Percentiles rank a stretch among this genome's conserved stretches.
Evolutionary conservation across 2,797 vertebrate genomes (phyloP).

Genomic region (Oreortyx pictus): DNA sequence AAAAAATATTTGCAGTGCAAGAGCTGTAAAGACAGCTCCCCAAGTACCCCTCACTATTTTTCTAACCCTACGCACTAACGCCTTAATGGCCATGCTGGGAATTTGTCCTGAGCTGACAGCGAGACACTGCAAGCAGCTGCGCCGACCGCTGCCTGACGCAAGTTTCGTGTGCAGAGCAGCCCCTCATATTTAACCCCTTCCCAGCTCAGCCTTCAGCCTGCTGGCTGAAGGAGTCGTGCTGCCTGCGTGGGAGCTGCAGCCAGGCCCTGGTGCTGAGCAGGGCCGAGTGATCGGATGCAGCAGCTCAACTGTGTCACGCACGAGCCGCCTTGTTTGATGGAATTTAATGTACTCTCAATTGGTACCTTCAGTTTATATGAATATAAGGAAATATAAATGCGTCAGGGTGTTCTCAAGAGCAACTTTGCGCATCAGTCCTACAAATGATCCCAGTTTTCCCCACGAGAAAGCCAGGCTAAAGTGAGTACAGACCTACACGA

Average conservation of each 20-base stretch:
- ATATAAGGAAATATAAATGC: conserved; percentile 35
- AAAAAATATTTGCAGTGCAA: conserved; percentile 52
- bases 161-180: conserved; percentile 61
- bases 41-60: conserved; percentile 68
- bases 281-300: conserved; percentile 51
- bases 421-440: neutral
- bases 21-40: conserved; percentile 68
- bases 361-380: conserved; percentile 46
- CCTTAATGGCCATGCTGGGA: conserved; percentile 75
- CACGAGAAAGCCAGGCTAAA: neutral
- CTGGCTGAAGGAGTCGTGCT: neutral
- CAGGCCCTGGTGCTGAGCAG: neutral
- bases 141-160: conserved; percentile 48
- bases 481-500: neutral
- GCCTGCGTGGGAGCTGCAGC: rapidly evolving
- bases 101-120: conserved; percentile 67
- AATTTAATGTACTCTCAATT: conserved; percentile 63
- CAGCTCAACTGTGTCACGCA: neutral
- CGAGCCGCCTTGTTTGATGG: conserved; percentile 53
- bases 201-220: neutral
- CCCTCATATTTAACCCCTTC: conserved; percentile 67
- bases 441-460: neutral
- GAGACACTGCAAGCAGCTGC: conserved; percentile 53
- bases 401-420: neutral
- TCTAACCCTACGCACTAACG: conserved; percentile 69